Evolutionary conservation across 2,797 vertebrate species (phyloP).

Genomic region (Darevskia mixta): DNA sequence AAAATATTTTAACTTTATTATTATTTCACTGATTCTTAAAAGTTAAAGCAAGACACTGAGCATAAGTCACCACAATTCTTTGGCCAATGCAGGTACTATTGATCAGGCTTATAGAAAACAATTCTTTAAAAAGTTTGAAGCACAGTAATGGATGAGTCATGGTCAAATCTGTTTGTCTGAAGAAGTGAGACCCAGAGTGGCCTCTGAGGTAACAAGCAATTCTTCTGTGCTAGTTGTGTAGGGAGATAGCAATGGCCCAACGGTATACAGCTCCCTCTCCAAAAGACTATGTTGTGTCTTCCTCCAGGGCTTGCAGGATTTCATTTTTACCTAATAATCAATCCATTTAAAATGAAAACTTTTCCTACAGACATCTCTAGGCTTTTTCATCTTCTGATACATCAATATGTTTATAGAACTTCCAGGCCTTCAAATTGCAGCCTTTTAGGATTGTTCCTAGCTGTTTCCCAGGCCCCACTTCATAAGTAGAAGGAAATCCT

Average conservation of each 20-base stretch:
- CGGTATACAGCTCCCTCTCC: fast-evolving
- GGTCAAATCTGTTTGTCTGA: too few species aligned
- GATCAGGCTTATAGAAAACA: not conserved
- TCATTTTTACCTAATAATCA: not conserved
- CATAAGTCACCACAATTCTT: not conserved
- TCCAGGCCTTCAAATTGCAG: constrained; percentile 93
- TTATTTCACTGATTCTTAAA: not conserved
- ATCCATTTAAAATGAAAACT: not conserved
- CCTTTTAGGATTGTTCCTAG: constrained; percentile 87
- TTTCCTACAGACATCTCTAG: constrained; percentile 43
- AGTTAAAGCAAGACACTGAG: not conserved
- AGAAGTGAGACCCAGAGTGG: not conserved
- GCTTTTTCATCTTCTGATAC: constrained; percentile 67
- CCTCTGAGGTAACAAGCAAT: not conserved
- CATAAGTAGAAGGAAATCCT: constrained; percentile 89
- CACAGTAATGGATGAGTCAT: not conserved
- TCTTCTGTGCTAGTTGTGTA: too few species aligned
- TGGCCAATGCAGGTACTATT: not conserved
- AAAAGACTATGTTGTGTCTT: not conserved
- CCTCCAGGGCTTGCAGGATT: not conserved
- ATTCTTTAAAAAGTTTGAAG: not conserved
- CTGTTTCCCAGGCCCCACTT: constrained; percentile 91
- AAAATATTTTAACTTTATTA: not conserved
- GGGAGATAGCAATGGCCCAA: not conserved
- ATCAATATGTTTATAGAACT: constrained; percentile 81